Evolutionary conservation across 2,888 invertebrate species (phyloP).

Genomic region (Eulithis prunata): DNA sequence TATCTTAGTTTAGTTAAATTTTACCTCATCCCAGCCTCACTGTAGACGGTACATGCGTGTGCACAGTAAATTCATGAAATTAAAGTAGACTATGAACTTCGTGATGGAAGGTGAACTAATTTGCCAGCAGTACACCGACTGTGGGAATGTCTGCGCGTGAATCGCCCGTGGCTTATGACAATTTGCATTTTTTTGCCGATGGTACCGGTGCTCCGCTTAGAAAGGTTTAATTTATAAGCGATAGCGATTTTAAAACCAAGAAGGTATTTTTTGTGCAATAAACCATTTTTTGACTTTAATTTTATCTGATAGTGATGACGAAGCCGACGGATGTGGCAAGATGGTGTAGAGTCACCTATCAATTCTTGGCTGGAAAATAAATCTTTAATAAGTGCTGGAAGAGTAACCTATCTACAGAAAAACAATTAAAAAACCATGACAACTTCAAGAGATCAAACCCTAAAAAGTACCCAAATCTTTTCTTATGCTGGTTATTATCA

Average conservation of each 20-base stretch:
- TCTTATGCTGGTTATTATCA: no score
- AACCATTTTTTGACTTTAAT: no score
- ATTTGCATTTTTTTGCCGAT: conserved; percentile 83
- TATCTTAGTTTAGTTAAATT: background rate
- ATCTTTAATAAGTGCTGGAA: no score
- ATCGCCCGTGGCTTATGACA: conserved; percentile 84
- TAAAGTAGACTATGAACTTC: conserved; percentile 24
- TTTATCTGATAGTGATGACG: no score
- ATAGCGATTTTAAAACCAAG: conserved; percentile 12
- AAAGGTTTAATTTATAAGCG: conserved; percentile 20
- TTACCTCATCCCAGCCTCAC: conserved; percentile 5
- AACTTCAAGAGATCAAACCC: no score
- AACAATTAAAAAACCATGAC: no score
- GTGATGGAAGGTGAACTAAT: conserved; percentile 39
- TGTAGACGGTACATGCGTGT: conserved; percentile 12
- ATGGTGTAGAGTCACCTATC: no score
- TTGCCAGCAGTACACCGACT: conserved; percentile 69
- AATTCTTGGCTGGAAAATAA: no score
- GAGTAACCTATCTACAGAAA: no score
- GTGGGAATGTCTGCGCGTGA: conserved; percentile 84
- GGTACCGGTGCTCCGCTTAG: conserved; percentile 62
- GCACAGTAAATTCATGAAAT: conserved; percentile 22
- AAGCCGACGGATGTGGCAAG: no score
- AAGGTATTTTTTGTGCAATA: no score
- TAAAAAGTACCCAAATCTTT: no score